Base-by-base conservation (phyloP, 2,797 vertebrate species). In the Spinus olivaceus region DNA sequence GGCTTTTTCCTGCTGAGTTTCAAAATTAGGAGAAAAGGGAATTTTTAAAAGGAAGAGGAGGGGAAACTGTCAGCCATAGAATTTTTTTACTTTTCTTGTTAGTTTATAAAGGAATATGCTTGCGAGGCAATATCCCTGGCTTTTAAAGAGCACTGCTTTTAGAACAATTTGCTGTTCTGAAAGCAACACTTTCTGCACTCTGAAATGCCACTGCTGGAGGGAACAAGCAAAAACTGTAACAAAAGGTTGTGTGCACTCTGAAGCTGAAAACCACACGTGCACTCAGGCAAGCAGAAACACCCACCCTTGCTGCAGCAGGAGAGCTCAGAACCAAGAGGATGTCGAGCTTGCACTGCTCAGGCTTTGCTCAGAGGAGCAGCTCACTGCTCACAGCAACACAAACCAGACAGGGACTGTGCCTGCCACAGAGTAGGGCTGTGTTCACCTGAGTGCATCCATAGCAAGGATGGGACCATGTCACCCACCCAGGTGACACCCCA, bases 1-100 rank as follows among this genome's bases (percentile, higher is more conserved):
- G 64, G 81, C 79, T 92, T 86, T 53, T 91, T 91, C 94, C 92
- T 95, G 89, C 69, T 65, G 89, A 87, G 79, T 81, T 89, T 93
- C 81, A 92, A 94, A 85, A 94, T 87, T 35, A 57, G 76, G 89
- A 95, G 86, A 53, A 89, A 91, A 92, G 59, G 60, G 56, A 82
- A 85, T 78, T 93, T 92, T 94, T 85, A 49, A 77, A 91, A 80
- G 67, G 33, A 66, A 65, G 22, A 27, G 69, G 69, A n/a, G 17
- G 49, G 22, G 10, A 47, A 65, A 81, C 66, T 18, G 24, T 81
- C 72, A 94, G 79, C 49, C 79, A 65, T 42, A 81, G 50, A 64
- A 91, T 42, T 32, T 30, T 59, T 77, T 70, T 18, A n/a, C 35
- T 64, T 33, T 86, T 72, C 53, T 30, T 14, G 19, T 51, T 56